Conservation (phyloP, 2,888 invertebrate species). For the Nemurella pictetii region DNA sequence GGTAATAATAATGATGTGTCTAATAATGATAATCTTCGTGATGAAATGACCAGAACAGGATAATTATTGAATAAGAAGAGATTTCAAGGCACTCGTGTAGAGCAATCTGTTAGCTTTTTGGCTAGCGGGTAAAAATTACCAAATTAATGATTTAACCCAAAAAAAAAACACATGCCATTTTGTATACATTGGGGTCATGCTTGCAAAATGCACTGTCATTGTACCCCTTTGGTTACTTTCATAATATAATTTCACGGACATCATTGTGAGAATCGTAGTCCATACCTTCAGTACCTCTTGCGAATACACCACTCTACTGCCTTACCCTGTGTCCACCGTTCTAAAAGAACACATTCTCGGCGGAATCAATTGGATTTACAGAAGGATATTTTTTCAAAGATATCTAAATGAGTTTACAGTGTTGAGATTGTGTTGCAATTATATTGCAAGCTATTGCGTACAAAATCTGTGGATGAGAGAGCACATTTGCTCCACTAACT, state of each 20-base stretch:
- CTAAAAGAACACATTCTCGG: no score
- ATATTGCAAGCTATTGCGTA: no score
- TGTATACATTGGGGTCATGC: background rate
- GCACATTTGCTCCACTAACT: no score
- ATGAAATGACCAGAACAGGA: background rate
- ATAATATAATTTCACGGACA: background rate
- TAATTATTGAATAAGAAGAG: background rate
- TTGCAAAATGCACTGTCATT: background rate
- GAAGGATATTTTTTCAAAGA: no score
- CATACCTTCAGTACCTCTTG: no score
- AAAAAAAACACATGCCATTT: background rate
- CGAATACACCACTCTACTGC: no score
- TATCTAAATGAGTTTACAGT: no score
- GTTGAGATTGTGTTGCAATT: no score
- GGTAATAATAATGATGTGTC: no score
- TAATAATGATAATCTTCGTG: background rate
- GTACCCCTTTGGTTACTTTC: background rate
- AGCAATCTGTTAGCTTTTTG: background rate
- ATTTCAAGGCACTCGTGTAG: background rate
- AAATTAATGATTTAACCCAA: background rate
- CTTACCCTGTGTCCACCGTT: no score
- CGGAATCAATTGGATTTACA: no score
- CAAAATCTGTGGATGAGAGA: no score
- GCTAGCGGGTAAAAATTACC: background rate
- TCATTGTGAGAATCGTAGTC: background rate